These are phyloP conservation scores for Pantherophis alleghaniensis DNA, from an alignment of 2,797 vertebrate genomes.

Conservation along the genomic window DNA sequence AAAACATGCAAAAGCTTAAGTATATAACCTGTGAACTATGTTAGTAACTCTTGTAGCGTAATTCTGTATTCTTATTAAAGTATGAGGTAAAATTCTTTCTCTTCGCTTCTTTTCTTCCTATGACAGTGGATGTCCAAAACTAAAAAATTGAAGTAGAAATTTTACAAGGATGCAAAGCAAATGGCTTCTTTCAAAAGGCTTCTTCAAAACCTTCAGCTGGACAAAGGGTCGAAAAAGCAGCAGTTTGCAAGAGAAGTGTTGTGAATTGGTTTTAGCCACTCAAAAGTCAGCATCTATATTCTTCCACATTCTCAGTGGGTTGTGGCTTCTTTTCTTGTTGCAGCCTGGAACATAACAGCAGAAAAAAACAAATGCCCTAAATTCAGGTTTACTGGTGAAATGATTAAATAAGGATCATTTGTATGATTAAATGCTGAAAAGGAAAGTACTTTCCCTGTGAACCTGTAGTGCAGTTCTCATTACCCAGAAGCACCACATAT, in stretches of 20 bases:
- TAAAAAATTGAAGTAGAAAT: neutral
- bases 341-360: conserved; percentile 54
- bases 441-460: conserved; percentile 75
- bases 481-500: conserved; percentile 75
- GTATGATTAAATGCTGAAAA: conserved; percentile 77
- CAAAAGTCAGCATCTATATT: neutral
- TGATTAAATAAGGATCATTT: conserved; percentile 77
- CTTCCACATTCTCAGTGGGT: conserved; percentile 9
- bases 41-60: neutral
- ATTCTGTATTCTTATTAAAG: neutral
- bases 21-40: neutral
- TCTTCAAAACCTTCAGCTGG: neutral
- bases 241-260: too few relatives aligned
- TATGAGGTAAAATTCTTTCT: neutral
- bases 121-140: neutral
- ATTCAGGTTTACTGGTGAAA: conserved; percentile 72
- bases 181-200: neutral
- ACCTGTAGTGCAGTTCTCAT: conserved; percentile 76
- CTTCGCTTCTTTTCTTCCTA: neutral
- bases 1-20: neutral
- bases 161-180: neutral
- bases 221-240: neutral
- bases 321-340: neutral
- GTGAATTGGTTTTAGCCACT: neutral
- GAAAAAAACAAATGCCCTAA: conserved; percentile 73